Base-by-base conservation (phyloP, 1,140 invertebrate species). In the Heliconius hermathena region DNA sequence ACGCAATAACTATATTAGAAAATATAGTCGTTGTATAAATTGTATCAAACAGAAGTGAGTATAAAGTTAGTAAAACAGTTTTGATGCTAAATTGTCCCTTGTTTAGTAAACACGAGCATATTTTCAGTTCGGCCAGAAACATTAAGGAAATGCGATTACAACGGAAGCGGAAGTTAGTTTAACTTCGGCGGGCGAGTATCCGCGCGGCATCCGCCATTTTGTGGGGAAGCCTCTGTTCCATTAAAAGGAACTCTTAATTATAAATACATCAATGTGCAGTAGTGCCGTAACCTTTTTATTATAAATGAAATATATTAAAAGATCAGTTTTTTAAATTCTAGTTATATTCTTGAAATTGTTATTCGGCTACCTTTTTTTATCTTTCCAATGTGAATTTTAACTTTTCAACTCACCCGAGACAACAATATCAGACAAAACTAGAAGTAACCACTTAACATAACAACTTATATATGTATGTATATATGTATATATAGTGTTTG, bases 111-210 rank as follows among this genome's bases (percentile, higher is more conserved):
- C 71, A 78, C 33, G 84, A 83, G 81, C 76, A 77, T 84, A 84
- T 85, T 87, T 86, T 84, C 82, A 83, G 81, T 84, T 81, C 77
- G 81, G 81, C 75, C 82, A 84, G 80, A 81, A 85, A 87, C 87
- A 89, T 87, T 86, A 89, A 90, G 89, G 89, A 91, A 93, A 93
- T 91, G 83, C 82, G 85, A 90, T 91, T 89, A 91, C 83, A 87
- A 79, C 85, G 86, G 84, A 86, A 87, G 80, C 87, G 90, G 89
- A 93, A 91, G 91, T 91, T 90, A 89, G 87, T 90, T 88, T 90
- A 91, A 91, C 85, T 93, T 90, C 79, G 83, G 82, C 85, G 85
- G 79, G 82, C 76, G 79, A 84, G 86, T 83, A 85, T 87, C 83
- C 84, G 83, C 83, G 76, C 71, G 80, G 85, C 87, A 87, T 88